Percentiles rank a stretch among this genome's conserved stretches.
Conservation (phyloP, 2,797 vertebrate genomes). For the Petrocephalus sullivani region DNA sequence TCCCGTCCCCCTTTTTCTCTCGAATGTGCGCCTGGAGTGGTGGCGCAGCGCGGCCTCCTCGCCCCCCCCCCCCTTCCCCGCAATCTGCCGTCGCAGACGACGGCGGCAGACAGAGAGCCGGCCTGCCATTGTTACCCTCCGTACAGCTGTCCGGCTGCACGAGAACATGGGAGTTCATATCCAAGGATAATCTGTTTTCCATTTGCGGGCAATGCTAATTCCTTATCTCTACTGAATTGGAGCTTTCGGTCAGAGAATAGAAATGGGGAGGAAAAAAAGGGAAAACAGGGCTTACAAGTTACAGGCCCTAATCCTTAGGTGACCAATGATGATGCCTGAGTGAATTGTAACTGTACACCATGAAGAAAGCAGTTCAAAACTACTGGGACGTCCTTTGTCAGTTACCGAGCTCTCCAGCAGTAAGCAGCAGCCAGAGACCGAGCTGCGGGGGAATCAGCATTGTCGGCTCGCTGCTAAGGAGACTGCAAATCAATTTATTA, state of each 20-base stretch:
- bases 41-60: slow-evolving; percentile 36
- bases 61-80: slow-evolving; percentile 36
- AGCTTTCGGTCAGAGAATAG: slow-evolving; percentile 60
- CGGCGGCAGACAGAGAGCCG: slow-evolving; percentile 42
- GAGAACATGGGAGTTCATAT: slow-evolving; percentile 60
- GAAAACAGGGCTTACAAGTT: slow-evolving; percentile 44
- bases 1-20: slow-evolving; percentile 35
- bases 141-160: slow-evolving; percentile 53
- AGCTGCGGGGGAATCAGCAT: slow-evolving; percentile 55
- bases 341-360: slow-evolving; percentile 48
- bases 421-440: slow-evolving; percentile 44
- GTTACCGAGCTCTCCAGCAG: slow-evolving; percentile 41
- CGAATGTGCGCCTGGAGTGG: slow-evolving; percentile 20
- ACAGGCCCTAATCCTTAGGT: slow-evolving; percentile 54
- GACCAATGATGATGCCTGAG: slow-evolving; percentile 50
- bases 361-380: slow-evolving; percentile 35
- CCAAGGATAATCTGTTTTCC: slow-evolving; percentile 67
- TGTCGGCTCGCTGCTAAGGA: slow-evolving; percentile 70
- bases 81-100: slow-evolving; percentile 57
- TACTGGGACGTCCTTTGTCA: slow-evolving; percentile 39
- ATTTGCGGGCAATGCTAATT: slow-evolving; percentile 56
- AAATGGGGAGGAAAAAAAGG: slow-evolving; percentile 39
- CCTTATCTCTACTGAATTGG: slow-evolving; percentile 54
- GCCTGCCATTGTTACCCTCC: slow-evolving; percentile 50
- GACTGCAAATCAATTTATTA: slow-evolving; percentile 77